Evolutionary conservation across 2,113 vertebrate species (phyloP), one percentile per base, ranked within the genome.

Genomic region (Ifrita kowaldi): DNA sequence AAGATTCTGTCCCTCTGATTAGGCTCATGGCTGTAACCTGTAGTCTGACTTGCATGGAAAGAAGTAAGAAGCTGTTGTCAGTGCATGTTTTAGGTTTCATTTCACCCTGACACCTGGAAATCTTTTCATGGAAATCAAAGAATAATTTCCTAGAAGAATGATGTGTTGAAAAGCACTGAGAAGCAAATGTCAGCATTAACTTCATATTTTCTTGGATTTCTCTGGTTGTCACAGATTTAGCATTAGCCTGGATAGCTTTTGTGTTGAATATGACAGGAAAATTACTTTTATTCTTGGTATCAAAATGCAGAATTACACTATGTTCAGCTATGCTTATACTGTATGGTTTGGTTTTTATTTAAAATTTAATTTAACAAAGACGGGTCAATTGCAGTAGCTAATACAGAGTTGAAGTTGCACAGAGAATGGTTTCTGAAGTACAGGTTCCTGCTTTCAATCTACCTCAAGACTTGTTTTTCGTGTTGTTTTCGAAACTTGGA

Each of bases 101-200:
- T 92, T 94, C 53, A 86, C 17, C 1, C 39, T 71, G 65, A 68
- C 91, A 84, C 93, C 87, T 95, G 89, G 57, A 94, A 93, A 75
- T 92, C n/a, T 96, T 91, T 93, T 63, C 28, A 79, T 73, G 69
- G 77, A 92, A 92, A 78, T 84, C 30, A 89, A 92, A 93, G 85
- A 80, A 77, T 62, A 12, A 84, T 93, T 90, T 94, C 94, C 50
- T 94, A 52, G 33, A 57, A 94, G 63, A 85, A 74, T 77, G 26
- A 80, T 57, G 46, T 77, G 74, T 78, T 82, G 91, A 94, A 81
- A 95, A 84, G 27, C 47, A 78, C 22, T 14, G 22, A 49, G 71
- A 41, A 90, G 60, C 83, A 96, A 90, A 90, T 24, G 14, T 90
- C 79, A 86, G 32, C 35, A 69, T 67, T 93, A 63, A 33, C 84